phyloP scores from a whole-genome alignment of 2,888 invertebrate genomes.

The Anthophora plumipes region DNA sequence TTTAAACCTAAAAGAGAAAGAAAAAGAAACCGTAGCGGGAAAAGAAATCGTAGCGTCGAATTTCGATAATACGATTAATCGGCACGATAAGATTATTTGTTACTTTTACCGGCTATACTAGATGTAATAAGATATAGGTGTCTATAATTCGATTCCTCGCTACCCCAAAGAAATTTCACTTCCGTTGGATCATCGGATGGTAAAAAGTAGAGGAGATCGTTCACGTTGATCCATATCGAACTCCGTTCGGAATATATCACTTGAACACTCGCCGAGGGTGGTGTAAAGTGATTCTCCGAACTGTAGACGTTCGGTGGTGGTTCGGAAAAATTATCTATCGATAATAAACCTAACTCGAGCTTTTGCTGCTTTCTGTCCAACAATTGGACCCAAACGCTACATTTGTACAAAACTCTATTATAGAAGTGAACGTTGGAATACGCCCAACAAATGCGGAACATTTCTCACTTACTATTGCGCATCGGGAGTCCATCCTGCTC shows the following conservation, averaged over 20 bases:
- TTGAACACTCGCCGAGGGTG: slow-evolving; percentile 85
- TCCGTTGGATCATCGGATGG: slow-evolving; percentile 86
- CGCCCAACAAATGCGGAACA: background rate
- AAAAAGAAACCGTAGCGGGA: too few relatives aligned
- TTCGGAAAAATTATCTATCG: slow-evolving; percentile 91
- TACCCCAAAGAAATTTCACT: slow-evolving; percentile 94
- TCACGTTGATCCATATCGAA: slow-evolving; percentile 97
- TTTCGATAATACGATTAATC: background rate
- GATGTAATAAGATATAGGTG: slow-evolving; percentile 94
- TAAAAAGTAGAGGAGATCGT: slow-evolving; percentile 94
- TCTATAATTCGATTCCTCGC: slow-evolving; percentile 95
- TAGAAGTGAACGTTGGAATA: background rate
- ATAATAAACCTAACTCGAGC: slow-evolving; percentile 93
- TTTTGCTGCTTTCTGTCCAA: slow-evolving; percentile 94
- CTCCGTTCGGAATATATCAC: slow-evolving; percentile 87
- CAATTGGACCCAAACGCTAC: slow-evolving; percentile 96
- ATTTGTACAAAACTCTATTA: slow-evolving; percentile 30
- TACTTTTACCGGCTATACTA: slow-evolving; percentile 81
- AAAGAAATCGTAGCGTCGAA: background rate
- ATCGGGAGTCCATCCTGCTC: slow-evolving; percentile 98
- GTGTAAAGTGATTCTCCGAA: slow-evolving; percentile 83
- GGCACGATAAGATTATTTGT: background rate
- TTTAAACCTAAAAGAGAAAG: slow-evolving; percentile 79
- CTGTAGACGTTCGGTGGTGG: slow-evolving; percentile 86
- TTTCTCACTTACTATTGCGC: slow-evolving; percentile 91